Evolutionary conservation across 2,113 vertebrate genomes (phyloP).

Genomic region (Thamnaconus septentrionalis): DNA sequence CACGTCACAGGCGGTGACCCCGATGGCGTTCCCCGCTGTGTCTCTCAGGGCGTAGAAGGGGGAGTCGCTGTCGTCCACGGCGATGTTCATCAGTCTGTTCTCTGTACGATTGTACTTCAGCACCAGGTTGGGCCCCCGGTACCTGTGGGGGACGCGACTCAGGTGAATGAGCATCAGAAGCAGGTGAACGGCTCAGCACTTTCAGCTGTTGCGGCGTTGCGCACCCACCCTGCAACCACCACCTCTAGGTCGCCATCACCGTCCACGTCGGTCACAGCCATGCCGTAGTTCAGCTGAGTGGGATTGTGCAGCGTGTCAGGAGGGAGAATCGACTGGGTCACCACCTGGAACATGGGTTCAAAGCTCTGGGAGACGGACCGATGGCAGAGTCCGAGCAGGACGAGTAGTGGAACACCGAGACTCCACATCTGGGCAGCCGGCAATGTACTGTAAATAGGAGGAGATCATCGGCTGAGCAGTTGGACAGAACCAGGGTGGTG

Average conservation of each 20-base stretch:
- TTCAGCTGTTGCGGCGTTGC: neutral
- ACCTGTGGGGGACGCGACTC: constrained; percentile 68
- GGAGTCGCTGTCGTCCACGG: constrained; percentile 81
- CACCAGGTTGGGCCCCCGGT: constrained; percentile 92
- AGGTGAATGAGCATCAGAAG: too few species aligned
- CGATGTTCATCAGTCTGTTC: constrained; percentile 85
- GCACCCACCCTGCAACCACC: constrained; percentile 89
- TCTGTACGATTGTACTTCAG: constrained; percentile 83
- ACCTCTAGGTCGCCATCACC: constrained; percentile 88
- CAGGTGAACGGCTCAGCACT: neutral
- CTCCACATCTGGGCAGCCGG: constrained; percentile 67
- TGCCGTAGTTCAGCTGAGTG: constrained; percentile 92
- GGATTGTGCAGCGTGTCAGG: constrained; percentile 88
- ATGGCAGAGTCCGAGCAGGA: constrained; percentile 68
- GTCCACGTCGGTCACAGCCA: constrained; percentile 92
- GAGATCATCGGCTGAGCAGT: too few species aligned
- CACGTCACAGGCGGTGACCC: constrained; percentile 92
- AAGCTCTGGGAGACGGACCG: constrained; percentile 69
- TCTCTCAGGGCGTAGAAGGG: constrained; percentile 88
- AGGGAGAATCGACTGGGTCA: constrained; percentile 83
- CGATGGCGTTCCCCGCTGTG: constrained; percentile 87
- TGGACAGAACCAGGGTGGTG: too few species aligned
- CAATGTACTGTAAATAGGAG: neutral
- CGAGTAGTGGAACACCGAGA: constrained; percentile 61
- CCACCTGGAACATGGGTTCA: constrained; percentile 81